These are phyloP conservation scores for Poecilia latipinna DNA, from an alignment of 2,113 vertebrate genomes.

Conservation along the genomic window DNA sequence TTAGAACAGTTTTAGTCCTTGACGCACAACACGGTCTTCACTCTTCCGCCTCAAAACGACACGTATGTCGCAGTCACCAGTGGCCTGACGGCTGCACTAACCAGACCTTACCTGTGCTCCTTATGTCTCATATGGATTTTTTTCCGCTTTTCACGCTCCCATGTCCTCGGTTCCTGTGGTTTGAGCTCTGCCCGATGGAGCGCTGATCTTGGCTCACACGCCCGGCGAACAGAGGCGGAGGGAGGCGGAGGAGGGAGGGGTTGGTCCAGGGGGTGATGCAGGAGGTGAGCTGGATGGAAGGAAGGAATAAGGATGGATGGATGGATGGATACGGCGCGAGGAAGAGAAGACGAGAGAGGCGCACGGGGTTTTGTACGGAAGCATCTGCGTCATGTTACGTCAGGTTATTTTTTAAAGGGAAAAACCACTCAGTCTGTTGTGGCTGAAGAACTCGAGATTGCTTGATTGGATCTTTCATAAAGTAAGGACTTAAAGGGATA, in stretches of 20 bases:
- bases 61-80: slow-evolving; percentile 6
- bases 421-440: no score
- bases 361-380: slow-evolving; percentile 37
- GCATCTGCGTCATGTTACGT: no score
- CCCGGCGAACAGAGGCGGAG: slow-evolving; percentile 11
- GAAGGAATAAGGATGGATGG: neutral
- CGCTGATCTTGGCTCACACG: slow-evolving; percentile 51
- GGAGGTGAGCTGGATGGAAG: slow-evolving; percentile 36
- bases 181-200: slow-evolving; percentile 58
- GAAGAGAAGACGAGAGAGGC: slow-evolving; percentile 13
- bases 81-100: neutral
- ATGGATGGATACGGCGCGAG: no score
- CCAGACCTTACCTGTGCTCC: slow-evolving; percentile 63
- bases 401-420: no score
- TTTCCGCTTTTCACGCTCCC: slow-evolving; percentile 12
- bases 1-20: neutral
- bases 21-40: slow-evolving; percentile 1
- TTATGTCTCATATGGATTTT: neutral
- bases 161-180: slow-evolving; percentile 27
- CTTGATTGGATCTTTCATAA: no score
- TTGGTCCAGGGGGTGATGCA: slow-evolving; percentile 14
- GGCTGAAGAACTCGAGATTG: no score
- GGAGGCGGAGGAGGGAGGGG: neutral
- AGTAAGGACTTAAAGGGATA: no score
- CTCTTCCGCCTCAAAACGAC: slow-evolving; percentile 9